Base-by-base conservation (phyloP, 2,113 vertebrate species). In the Nipponia nippon region DNA sequence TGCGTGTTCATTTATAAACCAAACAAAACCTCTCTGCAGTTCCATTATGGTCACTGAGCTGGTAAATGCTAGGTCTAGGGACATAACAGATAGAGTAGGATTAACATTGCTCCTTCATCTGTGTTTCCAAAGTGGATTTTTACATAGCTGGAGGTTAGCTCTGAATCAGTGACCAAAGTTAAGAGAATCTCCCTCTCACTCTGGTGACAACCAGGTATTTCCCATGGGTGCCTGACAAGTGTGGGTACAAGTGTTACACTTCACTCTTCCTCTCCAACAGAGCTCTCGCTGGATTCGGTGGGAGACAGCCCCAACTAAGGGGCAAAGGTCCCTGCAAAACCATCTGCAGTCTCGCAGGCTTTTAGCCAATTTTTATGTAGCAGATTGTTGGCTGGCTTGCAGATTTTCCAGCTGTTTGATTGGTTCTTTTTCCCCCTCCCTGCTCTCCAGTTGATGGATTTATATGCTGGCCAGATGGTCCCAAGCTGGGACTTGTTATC, bases 351-450 rank as follows among this genome's bases (percentile, higher is more conserved):
- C 50, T 77, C 47, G 2, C 20, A 83, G 80, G 72, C n/a, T 84
- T 93, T 94, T 59, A 89, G 72, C n/a, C 65, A 83, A 75, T 10
- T 90, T 71, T 75, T 63, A 63, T 87, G 63, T 1, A 1, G 34
- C 34, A 87, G 55, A 75, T 34, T 86, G 12, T 89, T 93, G 67
- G 21, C 62, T 93, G 22, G 11, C 11, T 93, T 62, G 38, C 65
- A 75, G 79, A 87, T 94, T 94, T 96, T 94, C 69, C 94, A 95
- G 76, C 61, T 89, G 90, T 92, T 92, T 90, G 38, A 70, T 53
- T 78, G 27, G 25, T 90, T 44, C 23, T 40, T 70, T 52, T 66
- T 42, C 29, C 26, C 9, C 49, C 7, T 49, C 50, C 53, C 8
- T 29, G 17, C 20, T 90, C 44, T 95, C 26, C 50, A 81, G 17